phyloP scores from a whole-genome alignment of 1,140 invertebrate genomes.

The Papilio polytes region DNA sequence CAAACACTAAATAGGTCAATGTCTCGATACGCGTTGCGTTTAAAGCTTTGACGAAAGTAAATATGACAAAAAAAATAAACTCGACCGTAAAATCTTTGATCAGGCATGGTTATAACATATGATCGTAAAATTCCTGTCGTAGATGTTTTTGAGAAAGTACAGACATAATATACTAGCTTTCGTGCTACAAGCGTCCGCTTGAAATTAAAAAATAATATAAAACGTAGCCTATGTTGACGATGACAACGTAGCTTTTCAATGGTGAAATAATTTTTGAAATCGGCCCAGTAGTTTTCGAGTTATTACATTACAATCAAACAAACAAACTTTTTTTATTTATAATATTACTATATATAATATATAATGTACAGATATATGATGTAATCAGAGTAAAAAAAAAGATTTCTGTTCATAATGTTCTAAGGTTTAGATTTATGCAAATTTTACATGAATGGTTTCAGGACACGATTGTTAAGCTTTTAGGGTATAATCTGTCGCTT shows the following conservation, averaged over 20 bases:
- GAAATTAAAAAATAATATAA: too few relatives aligned
- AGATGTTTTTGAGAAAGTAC: neutral
- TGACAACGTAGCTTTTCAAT: too few relatives aligned
- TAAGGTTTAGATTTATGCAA: neutral
- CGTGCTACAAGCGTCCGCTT: too few relatives aligned
- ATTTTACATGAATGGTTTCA: neutral
- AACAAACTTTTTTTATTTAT: too few relatives aligned
- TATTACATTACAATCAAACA: too few relatives aligned
- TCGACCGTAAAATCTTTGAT: neutral
- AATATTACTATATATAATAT: too few relatives aligned
- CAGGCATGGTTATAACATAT: neutral
- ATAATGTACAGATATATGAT: too few relatives aligned
- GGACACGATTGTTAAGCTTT: conserved; percentile 2
- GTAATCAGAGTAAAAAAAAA: neutral
- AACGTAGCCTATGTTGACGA: too few relatives aligned
- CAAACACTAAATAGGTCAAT: neutral
- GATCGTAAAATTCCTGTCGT: neutral
- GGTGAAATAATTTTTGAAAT: too few relatives aligned
- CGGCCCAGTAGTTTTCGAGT: too few relatives aligned
- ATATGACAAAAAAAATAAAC: neutral
- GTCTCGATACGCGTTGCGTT: neutral
- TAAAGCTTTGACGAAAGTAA: neutral
- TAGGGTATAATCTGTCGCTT: conserved; percentile 7
- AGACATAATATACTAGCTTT: too few relatives aligned
- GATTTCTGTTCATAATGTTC: neutral